phyloP scores from a whole-genome alignment of 2,113 vertebrate genomes.

The Tupaia tana region DNA sequence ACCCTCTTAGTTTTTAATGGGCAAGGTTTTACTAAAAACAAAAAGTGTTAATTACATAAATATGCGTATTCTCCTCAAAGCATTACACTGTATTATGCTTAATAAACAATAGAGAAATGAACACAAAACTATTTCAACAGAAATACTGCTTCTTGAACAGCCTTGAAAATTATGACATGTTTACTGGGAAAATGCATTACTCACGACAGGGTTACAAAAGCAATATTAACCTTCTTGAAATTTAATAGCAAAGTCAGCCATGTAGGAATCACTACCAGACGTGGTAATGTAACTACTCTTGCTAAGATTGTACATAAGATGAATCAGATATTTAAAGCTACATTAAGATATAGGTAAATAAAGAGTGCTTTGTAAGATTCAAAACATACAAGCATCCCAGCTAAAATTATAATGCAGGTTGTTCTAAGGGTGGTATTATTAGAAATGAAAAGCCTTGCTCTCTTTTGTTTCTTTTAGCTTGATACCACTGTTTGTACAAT shows the following conservation, averaged over 20 bases:
- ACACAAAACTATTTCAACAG: conserved; percentile 71
- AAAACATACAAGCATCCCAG: neutral
- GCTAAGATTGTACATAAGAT: conserved; percentile 46
- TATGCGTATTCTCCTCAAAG: conserved; percentile 74
- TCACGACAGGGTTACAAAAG: conserved; percentile 74
- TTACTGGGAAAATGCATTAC: conserved; percentile 69
- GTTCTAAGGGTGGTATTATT: conserved; percentile 73
- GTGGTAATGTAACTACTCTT: conserved; percentile 46
- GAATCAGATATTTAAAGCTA: conserved; percentile 56
- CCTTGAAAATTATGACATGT: conserved; percentile 74
- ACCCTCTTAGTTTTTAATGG: conserved; percentile 56
- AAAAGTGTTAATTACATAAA: conserved; percentile 79
- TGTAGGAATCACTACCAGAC: conserved; percentile 64
- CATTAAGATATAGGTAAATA: conserved; percentile 52
- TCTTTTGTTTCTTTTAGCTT: conserved; percentile 77
- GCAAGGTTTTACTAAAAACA: conserved; percentile 72
- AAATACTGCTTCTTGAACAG: conserved; percentile 66
- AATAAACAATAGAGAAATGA: conserved; percentile 76
- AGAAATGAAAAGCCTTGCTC: conserved; percentile 75
- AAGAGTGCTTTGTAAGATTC: conserved; percentile 8
- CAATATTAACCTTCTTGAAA: conserved; percentile 78
- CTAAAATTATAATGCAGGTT: conserved; percentile 61
- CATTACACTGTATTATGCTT: conserved; percentile 61
- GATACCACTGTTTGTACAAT: conserved; percentile 73
- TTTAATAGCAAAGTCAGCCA: conserved; percentile 72